A percentile compares a stretch with the other conserved stretches of the same genome.
These are phyloP conservation scores for Maniola jurtina DNA, from an alignment of 1,140 invertebrate species.

Conservation along the genomic window DNA sequence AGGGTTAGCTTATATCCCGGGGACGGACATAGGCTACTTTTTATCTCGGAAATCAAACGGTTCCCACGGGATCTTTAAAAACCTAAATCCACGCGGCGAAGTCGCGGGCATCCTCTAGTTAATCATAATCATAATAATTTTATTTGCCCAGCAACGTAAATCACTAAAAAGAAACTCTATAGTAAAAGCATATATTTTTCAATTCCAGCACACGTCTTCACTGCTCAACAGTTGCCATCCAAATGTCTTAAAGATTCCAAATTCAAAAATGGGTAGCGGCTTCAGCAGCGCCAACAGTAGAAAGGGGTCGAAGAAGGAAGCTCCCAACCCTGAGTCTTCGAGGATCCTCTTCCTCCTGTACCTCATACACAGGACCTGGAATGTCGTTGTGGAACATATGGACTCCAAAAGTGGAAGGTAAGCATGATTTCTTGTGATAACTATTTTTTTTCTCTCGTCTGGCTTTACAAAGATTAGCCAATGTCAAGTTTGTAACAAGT, in stretches of 20 bases:
- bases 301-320: conserved; percentile 51
- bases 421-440: conserved; percentile 9
- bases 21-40: too few relatives aligned
- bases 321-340: conserved; percentile 75
- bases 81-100: too few relatives aligned
- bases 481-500: too few relatives aligned
- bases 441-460: too few relatives aligned
- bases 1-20: too few relatives aligned
- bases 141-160: background rate
- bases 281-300: conserved; percentile 54
- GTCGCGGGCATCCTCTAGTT: too few relatives aligned
- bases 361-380: conserved; percentile 86
- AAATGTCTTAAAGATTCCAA: conserved; percentile 22
- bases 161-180: background rate
- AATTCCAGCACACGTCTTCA: conserved; percentile 27
- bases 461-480: too few relatives aligned
- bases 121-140: too few relatives aligned
- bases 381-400: conserved; percentile 81
- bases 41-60: too few relatives aligned
- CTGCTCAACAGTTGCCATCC: conserved; percentile 2
- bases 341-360: conserved; percentile 83
- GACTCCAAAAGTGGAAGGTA: conserved; percentile 80
- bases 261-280: conserved; percentile 55
- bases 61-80: too few relatives aligned
- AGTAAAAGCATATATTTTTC: background rate